Evolutionary conservation across 2,797 vertebrate genomes (phyloP), one percentile per base, ranked within the genome.

Genomic region (Pogonophryne albipinna): DNA sequence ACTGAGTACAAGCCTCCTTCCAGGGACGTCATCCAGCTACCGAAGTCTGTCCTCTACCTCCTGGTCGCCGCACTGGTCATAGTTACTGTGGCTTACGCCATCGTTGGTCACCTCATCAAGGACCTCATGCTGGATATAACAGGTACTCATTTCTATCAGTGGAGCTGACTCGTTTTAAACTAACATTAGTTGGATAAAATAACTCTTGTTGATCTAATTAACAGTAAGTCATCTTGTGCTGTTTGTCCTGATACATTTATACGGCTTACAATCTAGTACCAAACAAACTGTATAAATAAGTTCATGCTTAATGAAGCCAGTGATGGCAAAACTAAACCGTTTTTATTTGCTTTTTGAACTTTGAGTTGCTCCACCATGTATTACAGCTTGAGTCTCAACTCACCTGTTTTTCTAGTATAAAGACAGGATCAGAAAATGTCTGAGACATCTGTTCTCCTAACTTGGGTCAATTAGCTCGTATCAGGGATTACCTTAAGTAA

Each of bases 71-170:
- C 82, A 0, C 50, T 96, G 82, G 94, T 96, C 0, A 93, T 97
- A 68, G 93, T 96, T 7, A 93, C 92, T 1, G 96, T 96, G 51
- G 95, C 95, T 6, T 97, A 96, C 1, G 95, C 95, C 45, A 97
- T 97, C 1, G 94, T 97, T 42, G 96, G 96, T 13, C 96, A 97
- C 80, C 94, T 97, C 73, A 96, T 97, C 67, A 96, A 96, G 90
- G 96, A 97, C 80, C 93, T 97, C 53, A 91, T 94, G 58, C 92
- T 95, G 73, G 96, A 97, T 73, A 89, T 96, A 50, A 92, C 95
- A 93, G 96, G 96, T 96, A 93, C 57, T 57, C 4, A 19, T 53
- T 15, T 66, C 61, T 57, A 9, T 62, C n/a, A 27, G 31, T 41
- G 17, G 34, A 1, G 46, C 11, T 5, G 3, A 46, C 4, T 65